Evolutionary conservation across 2,797 vertebrate species (phyloP), one percentile per base, ranked within the genome.

Genomic region (Luscinia luscinia): DNA sequence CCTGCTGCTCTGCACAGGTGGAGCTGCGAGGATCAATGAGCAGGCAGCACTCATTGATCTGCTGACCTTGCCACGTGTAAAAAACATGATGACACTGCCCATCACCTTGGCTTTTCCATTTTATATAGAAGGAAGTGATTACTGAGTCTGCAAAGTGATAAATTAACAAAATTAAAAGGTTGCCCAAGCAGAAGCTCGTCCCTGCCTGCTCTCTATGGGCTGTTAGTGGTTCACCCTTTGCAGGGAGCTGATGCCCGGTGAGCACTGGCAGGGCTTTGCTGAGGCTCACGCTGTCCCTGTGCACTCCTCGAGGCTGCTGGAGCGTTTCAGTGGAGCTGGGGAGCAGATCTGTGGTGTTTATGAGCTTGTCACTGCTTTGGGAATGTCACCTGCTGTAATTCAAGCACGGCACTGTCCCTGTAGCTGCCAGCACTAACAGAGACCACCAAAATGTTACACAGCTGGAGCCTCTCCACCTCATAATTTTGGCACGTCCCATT

Each of bases 131-230:
- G 34, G 9, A 68, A 58, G 26, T 34, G n/a, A 15, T 77, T 72
- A 30, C 72, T 73, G 68, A 46, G 38, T 30, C 27, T 85, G 40
- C 69, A 51, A 80, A 76, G 22, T 8, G 27, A 57, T 26, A 34
- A 51, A 59, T 51, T 55, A 32, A 66, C 43, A 54, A 30, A 85
- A 38, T 7, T 4, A 59, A 61, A 55, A 80, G 22, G 20, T 64
- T 61, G 58, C 30, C 24, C 2, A n/a, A 32, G 72, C 9, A 85
- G 84, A 61, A 45, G 43, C n/a, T 43, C 9, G 2, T 54, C 23
- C 15, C 17, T 0, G 0, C 16, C 36, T 30, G 27, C 62, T 77
- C 8, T 45, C 28, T 16, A 3, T 9, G 34, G 52, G 18, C 48
- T 36, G 27, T 62, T 61, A 52, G 43, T 27, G 16, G 51, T 5